Percentiles rank a stretch among this genome's conserved stretches.
phyloP scores from a whole-genome alignment of 2,888 invertebrate species.

The Amiota communis region DNA sequence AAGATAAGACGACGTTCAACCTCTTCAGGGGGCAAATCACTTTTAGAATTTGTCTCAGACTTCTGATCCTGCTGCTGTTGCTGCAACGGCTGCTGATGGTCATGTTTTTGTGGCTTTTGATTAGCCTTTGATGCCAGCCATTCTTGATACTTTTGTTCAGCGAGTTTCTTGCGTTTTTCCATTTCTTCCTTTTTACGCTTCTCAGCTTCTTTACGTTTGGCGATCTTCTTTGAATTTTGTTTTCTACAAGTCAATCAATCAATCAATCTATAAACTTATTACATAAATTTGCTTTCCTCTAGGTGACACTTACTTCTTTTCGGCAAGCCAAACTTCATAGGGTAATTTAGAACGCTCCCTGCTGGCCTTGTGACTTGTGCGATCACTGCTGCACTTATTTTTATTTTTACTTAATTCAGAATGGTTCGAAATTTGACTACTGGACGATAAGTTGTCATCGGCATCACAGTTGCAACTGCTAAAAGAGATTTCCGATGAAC shows the following conservation, averaged over 20 bases:
- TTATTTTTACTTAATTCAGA: too few species aligned
- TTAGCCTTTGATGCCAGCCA: constrained; percentile 54
- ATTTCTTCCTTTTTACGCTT: constrained; percentile 46
- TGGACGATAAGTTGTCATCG: too few species aligned
- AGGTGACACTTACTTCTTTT: constrained; percentile 1
- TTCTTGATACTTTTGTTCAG: constrained; percentile 55
- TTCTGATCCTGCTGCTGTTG: background rate
- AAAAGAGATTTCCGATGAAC: too few species aligned
- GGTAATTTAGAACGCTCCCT: background rate
- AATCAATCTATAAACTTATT: too few species aligned
- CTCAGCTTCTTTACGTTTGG: constrained; percentile 42
- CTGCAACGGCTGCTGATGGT: background rate
- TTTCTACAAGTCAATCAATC: background rate
- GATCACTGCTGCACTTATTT: too few species aligned
- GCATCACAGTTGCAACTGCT: too few species aligned
- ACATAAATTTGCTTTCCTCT: background rate
- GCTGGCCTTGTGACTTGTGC: background rate
- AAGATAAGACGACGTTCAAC: constrained; percentile 40
- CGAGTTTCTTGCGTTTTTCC: constrained; percentile 52
- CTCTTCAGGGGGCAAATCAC: constrained; percentile 26
- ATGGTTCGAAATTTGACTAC: too few species aligned
- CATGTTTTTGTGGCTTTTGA: too few species aligned
- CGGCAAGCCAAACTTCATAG: background rate
- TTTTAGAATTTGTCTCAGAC: background rate
- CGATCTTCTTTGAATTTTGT: background rate